A percentile compares a stretch with the other conserved stretches of the same genome.
These are phyloP conservation scores for Alosa alosa DNA, from an alignment of 2,113 vertebrate genomes.

Conservation along the genomic window DNA sequence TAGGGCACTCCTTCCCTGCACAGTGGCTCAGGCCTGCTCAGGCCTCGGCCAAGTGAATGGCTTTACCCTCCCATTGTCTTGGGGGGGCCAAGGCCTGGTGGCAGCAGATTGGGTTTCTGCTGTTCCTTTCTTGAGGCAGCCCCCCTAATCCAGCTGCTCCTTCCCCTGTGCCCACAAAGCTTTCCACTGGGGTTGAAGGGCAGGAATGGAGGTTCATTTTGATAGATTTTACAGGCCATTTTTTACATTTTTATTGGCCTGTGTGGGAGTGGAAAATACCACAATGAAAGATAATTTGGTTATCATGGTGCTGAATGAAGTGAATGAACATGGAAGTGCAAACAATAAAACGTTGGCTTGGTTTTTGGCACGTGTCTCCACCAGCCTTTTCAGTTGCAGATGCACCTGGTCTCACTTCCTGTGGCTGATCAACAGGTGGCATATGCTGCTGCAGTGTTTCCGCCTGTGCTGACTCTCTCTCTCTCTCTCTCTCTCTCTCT, in stretches of 20 bases:
- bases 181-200: not conserved
- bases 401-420: not conserved
- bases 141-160: constrained; percentile 9
- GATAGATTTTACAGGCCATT: no score
- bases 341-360: not conserved
- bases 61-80: constrained; percentile 65
- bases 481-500: not conserved
- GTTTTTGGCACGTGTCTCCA: not conserved
- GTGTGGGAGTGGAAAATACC: not conserved
- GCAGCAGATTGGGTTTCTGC: constrained; percentile 3
- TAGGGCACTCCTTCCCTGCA: constrained; percentile 64
- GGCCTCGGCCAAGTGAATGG: not conserved
- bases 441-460: not conserved
- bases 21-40: not conserved
- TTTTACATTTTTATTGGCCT: not conserved
- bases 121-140: not conserved
- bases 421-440: not conserved
- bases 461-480: not conserved
- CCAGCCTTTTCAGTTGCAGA: not conserved
- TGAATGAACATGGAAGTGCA: not conserved
- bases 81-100: constrained; percentile 55
- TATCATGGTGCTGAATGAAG: not conserved
- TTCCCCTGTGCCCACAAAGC: not conserved
- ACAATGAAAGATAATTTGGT: not conserved
- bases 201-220: not conserved